Base-by-base conservation (phyloP, 2,888 invertebrate species). In the Cerastis leucographa region DNA sequence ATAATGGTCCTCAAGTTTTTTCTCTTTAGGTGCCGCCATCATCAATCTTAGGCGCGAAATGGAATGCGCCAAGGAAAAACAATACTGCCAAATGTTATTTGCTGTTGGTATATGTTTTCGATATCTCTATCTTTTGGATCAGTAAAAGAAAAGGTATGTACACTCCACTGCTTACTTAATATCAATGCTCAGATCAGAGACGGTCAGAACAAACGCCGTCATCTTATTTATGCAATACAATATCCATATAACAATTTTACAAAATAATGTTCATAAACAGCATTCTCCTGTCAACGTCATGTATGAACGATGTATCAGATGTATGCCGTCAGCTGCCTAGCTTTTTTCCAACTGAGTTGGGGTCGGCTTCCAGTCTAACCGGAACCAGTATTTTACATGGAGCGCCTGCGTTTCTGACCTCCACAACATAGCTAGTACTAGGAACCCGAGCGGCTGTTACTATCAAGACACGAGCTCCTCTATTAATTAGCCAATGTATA, bases 31-130 rank as follows among this genome's bases (percentile, higher is more conserved):
- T 6, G 25, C 62, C n/a, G n/a, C 35, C 54, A 67, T 67, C 81
- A 81, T 81, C 19, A 81, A 81, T 81, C 81, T 77, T 80, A n/a
- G 44, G 17, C 40, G 73, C 67, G 46, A 64, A 80, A 78, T 78
- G 78, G 70, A 74, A 62, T 29, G 73, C 64, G 29, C 22, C 54
- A 9, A 40, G 19, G 67, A 71, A 77, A 69, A 81, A 65, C 42
- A 62, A 61, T 46, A 46, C 12, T 44, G 35, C 68, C 8, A 46
- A 61, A 44, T 64, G 14, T 62, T 74, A 40, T 80, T 78, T 72
- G 56, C 3, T 19, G 7, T 29, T 44, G 29, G 42, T 42, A n/a
- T 64, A 14, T 64, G 40, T 64, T 12, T 64, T 64, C n/a, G 42
- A 42, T 42, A 62, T 22, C 22, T 40, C n/a, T 54, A 1, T 11